A percentile compares a stretch with the other conserved stretches of the same genome.
Conservation (phyloP, 1,140 invertebrate genomes). For the Druon quercuslanigerum region DNA sequence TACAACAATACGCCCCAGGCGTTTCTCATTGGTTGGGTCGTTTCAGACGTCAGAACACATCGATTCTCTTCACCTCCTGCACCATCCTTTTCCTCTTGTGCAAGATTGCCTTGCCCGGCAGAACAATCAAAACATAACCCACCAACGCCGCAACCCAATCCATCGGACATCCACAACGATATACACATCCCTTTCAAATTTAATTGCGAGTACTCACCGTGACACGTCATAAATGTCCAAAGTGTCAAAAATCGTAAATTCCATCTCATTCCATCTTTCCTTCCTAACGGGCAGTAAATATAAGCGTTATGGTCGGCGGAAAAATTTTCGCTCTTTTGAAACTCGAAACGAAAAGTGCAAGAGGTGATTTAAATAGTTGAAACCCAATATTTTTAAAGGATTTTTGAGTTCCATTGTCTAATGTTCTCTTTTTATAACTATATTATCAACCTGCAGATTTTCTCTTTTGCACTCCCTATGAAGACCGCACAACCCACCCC, state of each 20-base stretch:
- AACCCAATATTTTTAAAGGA: no score
- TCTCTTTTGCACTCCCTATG: no score
- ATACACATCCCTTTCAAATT: conserved; percentile 29
- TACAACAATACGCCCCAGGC: conserved; percentile 61
- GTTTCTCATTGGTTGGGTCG: conserved; percentile 61
- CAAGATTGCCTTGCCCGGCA: conserved; percentile 46
- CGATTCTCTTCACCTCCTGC: conserved; percentile 38
- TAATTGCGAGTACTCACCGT: conserved; percentile 21
- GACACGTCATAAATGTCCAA: conserved; percentile 19
- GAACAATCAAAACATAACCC: conserved; percentile 41
- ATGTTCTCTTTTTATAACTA: no score
- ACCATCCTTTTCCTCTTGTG: conserved; percentile 36
- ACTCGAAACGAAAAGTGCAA: no score
- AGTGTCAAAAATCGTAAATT: conserved; percentile 23
- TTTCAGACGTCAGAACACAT: conserved; percentile 50
- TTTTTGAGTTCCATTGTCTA: no score
- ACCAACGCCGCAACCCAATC: conserved; percentile 26
- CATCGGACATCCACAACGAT: conserved; percentile 7
- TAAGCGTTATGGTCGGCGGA: neutral
- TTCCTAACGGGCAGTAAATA: neutral
- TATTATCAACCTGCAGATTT: no score
- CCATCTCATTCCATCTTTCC: neutral
- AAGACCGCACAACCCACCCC: no score
- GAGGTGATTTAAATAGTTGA: no score
- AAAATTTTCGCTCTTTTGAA: no score